Base-by-base conservation (phyloP, 2,113 vertebrate genomes). In the Otolemur garnettii region DNA sequence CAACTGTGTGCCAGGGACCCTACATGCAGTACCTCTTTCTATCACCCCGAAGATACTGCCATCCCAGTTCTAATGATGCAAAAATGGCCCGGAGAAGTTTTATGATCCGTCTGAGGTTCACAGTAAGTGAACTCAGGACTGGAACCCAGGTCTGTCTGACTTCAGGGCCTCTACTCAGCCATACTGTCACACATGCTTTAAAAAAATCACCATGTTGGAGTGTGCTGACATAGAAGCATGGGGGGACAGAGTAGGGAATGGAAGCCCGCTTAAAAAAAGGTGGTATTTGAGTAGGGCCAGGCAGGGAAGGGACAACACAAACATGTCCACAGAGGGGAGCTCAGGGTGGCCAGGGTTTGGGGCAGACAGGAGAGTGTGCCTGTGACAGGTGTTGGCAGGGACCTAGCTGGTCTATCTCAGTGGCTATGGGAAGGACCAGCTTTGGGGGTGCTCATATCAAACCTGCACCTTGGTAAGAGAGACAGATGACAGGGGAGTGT, bases 171-270 rank as follows among this genome's bases (percentile, higher is more conserved):
- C 14, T 7, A 13, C 24, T 50, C 2, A 4, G 45, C 17, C 79
- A 55, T 0, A 6, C 2, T 18, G 53, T 50, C 14, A 9, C 12
- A 30, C 35, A 13, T 0, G 4, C 33, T 45, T 60, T 55, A 68
- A 59, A 55, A 9, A 9, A 15, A 15, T 30, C 24, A 5, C 26
- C 22, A 1, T 6, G 17, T 28, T n/a, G 21, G 62, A 13, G 5
- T 38, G 62, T 9, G 60, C 66, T 1, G 3, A n/a, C 33, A 57
- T 0, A 13, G n/a, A 66, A 28, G 55, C 0, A 0, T 19, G 7
- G 14, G 9, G 24, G 50, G 24, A 24, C 30, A 5, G 35, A 50
- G 22, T 0, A 21, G 30, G 24, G 42, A 60, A 55, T 28, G 50
- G 50, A 55, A 78, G 50, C 9, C 30, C 55, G n/a, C n/a, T n/a